A percentile compares a stretch with the other conserved stretches of the same genome.
Conservation (phyloP, 2,888 invertebrate genomes). For the Pandemis cinnamomeana region DNA sequence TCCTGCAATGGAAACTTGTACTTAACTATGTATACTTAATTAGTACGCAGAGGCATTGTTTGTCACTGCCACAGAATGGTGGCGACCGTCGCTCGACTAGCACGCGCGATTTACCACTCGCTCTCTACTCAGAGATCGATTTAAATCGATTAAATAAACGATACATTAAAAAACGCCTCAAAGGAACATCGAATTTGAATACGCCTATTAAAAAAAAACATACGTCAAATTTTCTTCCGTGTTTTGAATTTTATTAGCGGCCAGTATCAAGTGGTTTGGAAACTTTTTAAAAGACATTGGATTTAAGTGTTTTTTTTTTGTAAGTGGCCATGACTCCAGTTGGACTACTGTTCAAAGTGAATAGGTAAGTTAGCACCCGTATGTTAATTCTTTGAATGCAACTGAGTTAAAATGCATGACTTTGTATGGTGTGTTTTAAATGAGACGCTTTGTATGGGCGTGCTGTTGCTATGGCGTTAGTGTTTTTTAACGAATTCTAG, state of each 20-base stretch:
- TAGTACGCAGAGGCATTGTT: conserved; percentile 73
- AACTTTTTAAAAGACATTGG: conserved; percentile 22
- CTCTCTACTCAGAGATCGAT: conserved; percentile 54
- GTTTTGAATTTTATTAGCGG: conserved; percentile 24
- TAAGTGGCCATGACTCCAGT: conserved; percentile 80
- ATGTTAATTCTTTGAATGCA: conserved; percentile 31
- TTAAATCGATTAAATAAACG: conserved; percentile 26
- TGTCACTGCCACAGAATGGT: conserved; percentile 71
- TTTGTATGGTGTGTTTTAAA: conserved; percentile 30
- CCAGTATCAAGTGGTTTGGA: conserved; percentile 12
- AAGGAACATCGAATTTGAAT: not conserved
- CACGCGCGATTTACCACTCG: conserved; percentile 67
- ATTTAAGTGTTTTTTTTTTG: conserved; percentile 28
- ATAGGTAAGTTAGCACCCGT: conserved; percentile 74
- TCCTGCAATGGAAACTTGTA: conserved; percentile 65
- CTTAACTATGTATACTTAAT: conserved; percentile 55
- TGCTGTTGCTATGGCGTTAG: conserved; percentile 30
- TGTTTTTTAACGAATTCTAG: not conserved
- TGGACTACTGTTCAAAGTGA: conserved; percentile 85
- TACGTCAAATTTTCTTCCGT: conserved; percentile 40
- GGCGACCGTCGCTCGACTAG: conserved; percentile 65
- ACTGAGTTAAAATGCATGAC: conserved; percentile 32
- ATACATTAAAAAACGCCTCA: conserved; percentile 3
- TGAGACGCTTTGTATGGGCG: conserved; percentile 33
- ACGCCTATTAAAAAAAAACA: conserved; percentile 9